Evolutionary conservation across 2,113 vertebrate genomes (phyloP).

Genomic region (Brachypteracias leptosomus): DNA sequence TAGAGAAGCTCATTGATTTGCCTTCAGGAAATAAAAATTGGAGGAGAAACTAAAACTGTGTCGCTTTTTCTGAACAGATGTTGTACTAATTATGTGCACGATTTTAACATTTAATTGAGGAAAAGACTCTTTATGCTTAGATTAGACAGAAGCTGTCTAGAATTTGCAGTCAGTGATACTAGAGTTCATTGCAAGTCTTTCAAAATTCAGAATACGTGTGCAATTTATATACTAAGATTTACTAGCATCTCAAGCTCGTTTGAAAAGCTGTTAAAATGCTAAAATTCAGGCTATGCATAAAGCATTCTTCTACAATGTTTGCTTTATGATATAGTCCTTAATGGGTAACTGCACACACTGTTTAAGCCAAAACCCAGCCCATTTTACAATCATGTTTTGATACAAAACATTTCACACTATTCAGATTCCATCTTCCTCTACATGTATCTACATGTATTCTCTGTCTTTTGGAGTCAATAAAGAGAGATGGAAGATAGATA

Average conservation of each 20-base stretch:
- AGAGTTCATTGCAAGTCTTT: neutral
- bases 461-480: neutral
- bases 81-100: neutral
- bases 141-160: neutral
- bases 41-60: neutral
- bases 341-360: neutral
- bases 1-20: neutral
- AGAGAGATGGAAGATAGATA: neutral
- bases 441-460: neutral
- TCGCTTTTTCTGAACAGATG: neutral
- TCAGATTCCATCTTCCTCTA: constrained; percentile 23
- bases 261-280: constrained; percentile 18
- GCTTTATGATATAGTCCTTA: constrained; percentile 33
- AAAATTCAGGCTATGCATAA: neutral
- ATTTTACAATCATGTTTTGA: neutral
- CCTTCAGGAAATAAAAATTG: neutral
- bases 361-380: constrained; percentile 7
- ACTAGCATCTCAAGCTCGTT: neutral
- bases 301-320: constrained; percentile 14
- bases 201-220: neutral
- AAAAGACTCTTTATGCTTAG: neutral
- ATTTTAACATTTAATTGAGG: neutral
- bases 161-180: neutral
- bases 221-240: neutral
- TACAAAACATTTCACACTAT: neutral